Conservation (phyloP, 2,888 invertebrate genomes). For the Cephus pygmeus region DNA sequence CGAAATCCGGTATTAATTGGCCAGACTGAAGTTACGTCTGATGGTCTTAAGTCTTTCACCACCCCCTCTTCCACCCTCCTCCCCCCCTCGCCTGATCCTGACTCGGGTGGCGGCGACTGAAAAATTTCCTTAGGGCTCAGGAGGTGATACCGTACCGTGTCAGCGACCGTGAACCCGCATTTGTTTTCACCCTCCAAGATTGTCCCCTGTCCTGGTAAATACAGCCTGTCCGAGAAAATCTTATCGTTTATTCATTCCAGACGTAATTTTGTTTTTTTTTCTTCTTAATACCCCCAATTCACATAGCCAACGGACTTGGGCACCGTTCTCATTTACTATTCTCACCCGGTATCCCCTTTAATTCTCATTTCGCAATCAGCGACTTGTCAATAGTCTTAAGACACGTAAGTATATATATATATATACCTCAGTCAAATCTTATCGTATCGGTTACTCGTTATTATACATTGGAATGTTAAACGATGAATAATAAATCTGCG, state of each 20-base stretch:
- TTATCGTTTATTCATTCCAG: not conserved
- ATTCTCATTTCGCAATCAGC: not conserved
- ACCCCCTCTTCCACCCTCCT: rapidly evolving
- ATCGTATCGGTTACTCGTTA: not conserved
- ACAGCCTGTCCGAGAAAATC: slow-evolving; percentile 1
- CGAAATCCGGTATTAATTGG: not conserved
- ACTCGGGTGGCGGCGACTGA: not conserved
- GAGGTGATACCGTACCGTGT: slow-evolving; percentile 8
- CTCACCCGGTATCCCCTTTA: not conserved
- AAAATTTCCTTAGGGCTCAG: slow-evolving; percentile 5
- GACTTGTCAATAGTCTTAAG: not conserved
- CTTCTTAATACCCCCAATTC: not conserved
- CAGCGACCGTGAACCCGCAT: slow-evolving; percentile 10
- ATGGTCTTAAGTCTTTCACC: not conserved
- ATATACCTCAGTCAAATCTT: not conserved
- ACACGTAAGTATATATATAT: not conserved
- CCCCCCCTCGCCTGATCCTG: too few species aligned
- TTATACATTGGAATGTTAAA: not conserved
- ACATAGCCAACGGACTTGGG: not conserved
- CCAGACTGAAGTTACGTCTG: not conserved
- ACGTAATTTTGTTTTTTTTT: slow-evolving; percentile 10
- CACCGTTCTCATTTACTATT: not conserved
- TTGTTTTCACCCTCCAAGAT: slow-evolving; percentile 9
- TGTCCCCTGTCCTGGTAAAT: not conserved
- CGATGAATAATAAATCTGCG: not conserved